Evolutionary conservation across 2,888 invertebrate genomes (phyloP), one percentile per base, ranked within the genome.

Genomic region (Pollenia labialis): DNA sequence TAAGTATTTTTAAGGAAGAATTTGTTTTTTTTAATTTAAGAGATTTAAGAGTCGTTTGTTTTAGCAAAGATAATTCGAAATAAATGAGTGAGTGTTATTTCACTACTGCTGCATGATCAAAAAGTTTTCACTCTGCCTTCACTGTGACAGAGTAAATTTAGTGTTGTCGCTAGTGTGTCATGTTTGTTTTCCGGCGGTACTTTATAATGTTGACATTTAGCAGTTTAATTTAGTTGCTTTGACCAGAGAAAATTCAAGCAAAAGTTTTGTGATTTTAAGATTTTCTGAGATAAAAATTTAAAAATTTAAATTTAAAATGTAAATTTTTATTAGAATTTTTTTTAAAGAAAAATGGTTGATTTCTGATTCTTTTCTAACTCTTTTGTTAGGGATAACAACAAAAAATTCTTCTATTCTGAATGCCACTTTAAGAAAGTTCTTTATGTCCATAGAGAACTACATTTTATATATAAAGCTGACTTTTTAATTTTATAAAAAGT

Each of bases 81-180:
- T 60, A 72, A 64, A 81, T 69, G 44, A 48, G 46, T 56, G 74
- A 75, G 52, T 14, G 72, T 68, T 81, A 60, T 54, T 56, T 56
- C 48, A 48, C 42, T 54, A 40, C 16, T 54, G 52, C n/a, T 32
- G 62, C 44, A n/a, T 56, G 79, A 85, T 82, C 79, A 68, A 62
- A 69, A 54, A 66, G 48, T 14, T 12, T n/a, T 40, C 6, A 60
- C 12, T n/a, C 46, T 72, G 62, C 64, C 16, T 62, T 50, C 46
- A 44, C 72, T 84, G 76, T 81, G 86, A 77, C 83, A 87, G 54
- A 48, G 54, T 54, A 72, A 81, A 83, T 87, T 81, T 77, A 58
- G 60, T 71, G 52, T 66, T 87, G 86, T 81, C 83, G 71, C 76
- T 84, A 54, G 60, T n/a, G 40, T 87, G 86, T 83, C 86, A 69